Conservation (phyloP, 2,113 vertebrate species). For the Falcunculus frontatus region DNA sequence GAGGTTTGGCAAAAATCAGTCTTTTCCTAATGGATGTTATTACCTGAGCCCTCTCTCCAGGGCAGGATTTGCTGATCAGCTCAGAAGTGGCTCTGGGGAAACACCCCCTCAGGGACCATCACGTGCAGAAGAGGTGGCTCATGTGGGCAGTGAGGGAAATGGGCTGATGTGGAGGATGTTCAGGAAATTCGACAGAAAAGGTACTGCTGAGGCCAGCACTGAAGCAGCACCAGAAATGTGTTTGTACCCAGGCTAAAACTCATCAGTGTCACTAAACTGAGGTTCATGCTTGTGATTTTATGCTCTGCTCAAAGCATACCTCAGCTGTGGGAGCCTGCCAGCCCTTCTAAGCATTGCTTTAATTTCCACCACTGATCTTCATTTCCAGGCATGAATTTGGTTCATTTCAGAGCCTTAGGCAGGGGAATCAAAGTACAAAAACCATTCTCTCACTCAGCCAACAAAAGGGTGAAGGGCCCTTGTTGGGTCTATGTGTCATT, state of each 20-base stretch:
- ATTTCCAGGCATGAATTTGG: not conserved
- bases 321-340: not conserved
- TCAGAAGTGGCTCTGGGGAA: not conserved
- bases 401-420: not conserved
- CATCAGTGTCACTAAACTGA: not conserved
- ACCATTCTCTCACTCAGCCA: accelerated
- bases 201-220: not conserved
- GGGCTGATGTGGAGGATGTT: not conserved
- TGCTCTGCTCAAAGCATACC: not conserved
- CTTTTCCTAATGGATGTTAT: not conserved
- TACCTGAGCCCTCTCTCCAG: not conserved
- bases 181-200: not conserved
- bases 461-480: not conserved
- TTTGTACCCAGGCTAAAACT: not conserved
- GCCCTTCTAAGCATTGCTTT: not conserved
- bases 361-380: not conserved
- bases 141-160: accelerated
- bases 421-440: not conserved
- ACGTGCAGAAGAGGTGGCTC: not conserved
- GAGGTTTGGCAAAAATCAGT: not conserved
- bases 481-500: not conserved
- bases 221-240: not conserved
- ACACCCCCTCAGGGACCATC: not conserved
- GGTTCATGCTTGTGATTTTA: not conserved
- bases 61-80: not conserved